Base-by-base conservation (phyloP, 2,113 vertebrate genomes). In the Onychorhynchus coronatus region DNA sequence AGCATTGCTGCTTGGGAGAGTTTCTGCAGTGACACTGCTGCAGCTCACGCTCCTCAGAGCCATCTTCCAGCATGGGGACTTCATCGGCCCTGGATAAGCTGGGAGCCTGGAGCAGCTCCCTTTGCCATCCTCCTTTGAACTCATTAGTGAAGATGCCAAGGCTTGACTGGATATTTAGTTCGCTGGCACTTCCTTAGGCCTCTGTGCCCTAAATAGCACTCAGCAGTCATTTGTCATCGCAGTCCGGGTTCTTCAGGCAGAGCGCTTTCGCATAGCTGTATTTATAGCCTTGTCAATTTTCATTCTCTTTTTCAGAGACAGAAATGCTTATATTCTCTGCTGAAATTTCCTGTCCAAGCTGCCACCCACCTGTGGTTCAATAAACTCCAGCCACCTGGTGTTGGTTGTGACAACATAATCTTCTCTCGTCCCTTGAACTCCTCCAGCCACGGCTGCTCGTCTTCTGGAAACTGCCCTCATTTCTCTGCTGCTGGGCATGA, bases 271-370 rank as follows among this genome's bases (percentile, higher is more conserved):
- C 84, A 44, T 21, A 49, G 41, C 71, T 74, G 75, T 93, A 86
- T 93, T 95, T 91, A 95, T 91, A 96, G 86, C 76, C 70, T 33
- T 73, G 88, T 77, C 95, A 93, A 71, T 93, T 97, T 77, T 75
- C 39, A 39, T 70, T 83, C 66, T 84, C 50, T 80, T 55, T 33
- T 59, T 63, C 42, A 65, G 56, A 93, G 91, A 63, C 65, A 78
- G 61, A 92, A 88, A 89, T 56, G 67, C 73, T 85, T 46, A 44
- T 27, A 74, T 68, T 73, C 56, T 71, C 76, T 81, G 56, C 52
- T 83, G 65, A 88, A 86, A 90, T 55, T 88, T 80, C 78, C 41
- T 46, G 30, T 63, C 0, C 1, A 71, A 94, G 33, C 42, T 75
- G 88, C 76, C 65, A 37, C 3, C 7, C 63, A 89, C 81, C 39